Evolutionary conservation across 2,113 vertebrate species (phyloP).

Genomic region (Micronycteris hirsuta): DNA sequence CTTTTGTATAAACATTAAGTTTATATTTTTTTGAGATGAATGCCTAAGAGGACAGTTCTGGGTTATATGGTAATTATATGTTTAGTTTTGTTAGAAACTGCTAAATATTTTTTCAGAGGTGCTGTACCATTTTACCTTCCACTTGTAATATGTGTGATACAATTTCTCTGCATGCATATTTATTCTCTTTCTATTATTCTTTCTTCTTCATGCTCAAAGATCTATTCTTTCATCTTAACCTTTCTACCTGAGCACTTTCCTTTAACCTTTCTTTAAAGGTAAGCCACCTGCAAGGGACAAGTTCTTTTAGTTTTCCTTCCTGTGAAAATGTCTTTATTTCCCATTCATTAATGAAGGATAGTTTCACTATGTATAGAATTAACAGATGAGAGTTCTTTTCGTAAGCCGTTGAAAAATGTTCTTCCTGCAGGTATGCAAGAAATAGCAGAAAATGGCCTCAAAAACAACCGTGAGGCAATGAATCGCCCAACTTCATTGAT

Average conservation of each 20-base stretch:
- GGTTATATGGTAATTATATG: neutral
- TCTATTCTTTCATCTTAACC: neutral
- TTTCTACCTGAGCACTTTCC: neutral
- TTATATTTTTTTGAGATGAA: conserved; percentile 1
- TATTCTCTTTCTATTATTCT: neutral
- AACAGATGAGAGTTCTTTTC: neutral
- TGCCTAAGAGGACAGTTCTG: neutral
- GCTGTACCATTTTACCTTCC: neutral
- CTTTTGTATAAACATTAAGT: neutral
- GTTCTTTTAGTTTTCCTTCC: conserved; percentile 11
- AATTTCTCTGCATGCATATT: neutral
- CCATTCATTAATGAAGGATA: neutral
- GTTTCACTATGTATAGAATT: neutral
- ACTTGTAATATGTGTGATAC: neutral
- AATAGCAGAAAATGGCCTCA: neutral
- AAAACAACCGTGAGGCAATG: neutral
- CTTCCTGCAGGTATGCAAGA: neutral
- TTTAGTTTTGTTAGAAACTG: neutral
- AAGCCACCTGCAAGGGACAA: neutral
- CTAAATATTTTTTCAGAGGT: neutral
- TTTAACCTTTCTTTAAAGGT: neutral
- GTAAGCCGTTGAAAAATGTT: conserved; percentile 27
- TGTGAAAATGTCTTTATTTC: conserved; percentile 18
- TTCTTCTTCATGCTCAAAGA: neutral
- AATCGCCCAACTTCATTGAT: neutral